These are phyloP conservation scores for Empis livida DNA, from an alignment of 2,888 invertebrate genomes.

Conservation along the genomic window DNA sequence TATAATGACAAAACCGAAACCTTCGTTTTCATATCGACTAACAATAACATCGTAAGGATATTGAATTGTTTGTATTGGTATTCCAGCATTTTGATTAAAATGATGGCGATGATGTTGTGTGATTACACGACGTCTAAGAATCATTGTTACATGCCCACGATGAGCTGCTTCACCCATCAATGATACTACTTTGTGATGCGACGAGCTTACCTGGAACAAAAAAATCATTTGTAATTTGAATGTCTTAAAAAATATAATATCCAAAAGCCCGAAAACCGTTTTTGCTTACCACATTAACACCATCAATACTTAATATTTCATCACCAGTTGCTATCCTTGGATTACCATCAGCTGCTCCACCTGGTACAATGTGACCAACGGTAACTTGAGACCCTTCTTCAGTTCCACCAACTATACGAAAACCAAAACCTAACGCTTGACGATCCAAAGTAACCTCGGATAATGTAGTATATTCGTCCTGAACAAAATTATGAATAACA, in stretches of 20 bases:
- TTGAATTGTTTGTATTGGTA: slow-evolving; percentile 15
- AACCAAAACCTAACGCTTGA: slow-evolving; percentile 93
- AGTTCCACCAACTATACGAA: slow-evolving; percentile 94
- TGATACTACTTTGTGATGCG: slow-evolving; percentile 87
- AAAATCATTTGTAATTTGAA: not conserved
- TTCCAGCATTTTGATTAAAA: slow-evolving; percentile 16
- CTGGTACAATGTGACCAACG: slow-evolving; percentile 92
- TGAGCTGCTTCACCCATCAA: slow-evolving; percentile 81
- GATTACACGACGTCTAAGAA: slow-evolving; percentile 47
- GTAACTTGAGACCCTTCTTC: slow-evolving; percentile 96
- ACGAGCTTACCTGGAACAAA: slow-evolving; percentile 50
- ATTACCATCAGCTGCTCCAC: slow-evolving; percentile 87
- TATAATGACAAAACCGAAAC: slow-evolving; percentile 98
- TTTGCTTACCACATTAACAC: slow-evolving; percentile 51
- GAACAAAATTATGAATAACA: not conserved
- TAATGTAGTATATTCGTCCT: slow-evolving; percentile 25
- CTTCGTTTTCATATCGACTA: slow-evolving; percentile 81
- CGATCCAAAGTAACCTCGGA: slow-evolving; percentile 60
- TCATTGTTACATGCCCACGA: slow-evolving; percentile 72
- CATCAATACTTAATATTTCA: slow-evolving; percentile 89
- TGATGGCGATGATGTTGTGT: slow-evolving; percentile 16
- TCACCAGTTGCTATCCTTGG: slow-evolving; percentile 85
- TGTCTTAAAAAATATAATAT: not conserved
- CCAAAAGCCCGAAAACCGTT: too few relatives aligned
- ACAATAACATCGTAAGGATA: slow-evolving; percentile 86